Evolutionary conservation across 2,797 vertebrate species (phyloP), one percentile per base, ranked within the genome.

Genomic region (Chaetodon trifasciatus): DNA sequence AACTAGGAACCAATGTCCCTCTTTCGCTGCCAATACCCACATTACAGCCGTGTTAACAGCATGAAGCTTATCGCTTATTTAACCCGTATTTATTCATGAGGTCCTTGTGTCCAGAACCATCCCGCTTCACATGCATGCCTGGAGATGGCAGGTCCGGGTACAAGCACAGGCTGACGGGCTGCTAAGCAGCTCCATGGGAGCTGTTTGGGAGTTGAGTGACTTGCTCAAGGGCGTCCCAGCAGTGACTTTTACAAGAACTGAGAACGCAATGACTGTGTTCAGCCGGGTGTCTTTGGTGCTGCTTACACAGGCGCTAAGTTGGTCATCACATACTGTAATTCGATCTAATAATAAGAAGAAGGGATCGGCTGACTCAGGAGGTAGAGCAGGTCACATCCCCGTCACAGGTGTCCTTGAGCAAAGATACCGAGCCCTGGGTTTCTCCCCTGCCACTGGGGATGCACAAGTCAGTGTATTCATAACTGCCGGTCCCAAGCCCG

Each of bases 51-150:
- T 39, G 74, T 85, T 71, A 78, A 81, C 64, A 85, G 37, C 32
- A n/a, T 49, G 17, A 42, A 35, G 65, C 58, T 53, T 19, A 79
- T 87, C 42, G 81, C 62, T 81, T 83, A 85, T 88, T 84, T 49
- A 85, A 65, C 15, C 7, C 0, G 8, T 83, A 74, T 86, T 83
- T 81, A 85, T 72, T 50, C 42, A 10, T 8, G 0, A 0, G 47
- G n/a, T 50, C 32, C 35, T 11, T 28, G 19, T 49, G 47, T 10
- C 0, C 24, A 35, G 10, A 46, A 1, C 17, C 16, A 8, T 4
- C 37, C 4, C 7, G 62, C 55, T 57, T 44, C 23, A 37, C 39
- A 60, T 24, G 21, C 23, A 55, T 2, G 32, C 62, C 81, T 21
- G 40, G 10, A 77, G 76, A 61, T 32, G 32, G 32, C 46, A 16